A percentile compares a stretch with the other conserved stretches of the same genome.
phyloP scores from a whole-genome alignment of 2,888 invertebrate species.

The Malthinus seriepunctatus region DNA sequence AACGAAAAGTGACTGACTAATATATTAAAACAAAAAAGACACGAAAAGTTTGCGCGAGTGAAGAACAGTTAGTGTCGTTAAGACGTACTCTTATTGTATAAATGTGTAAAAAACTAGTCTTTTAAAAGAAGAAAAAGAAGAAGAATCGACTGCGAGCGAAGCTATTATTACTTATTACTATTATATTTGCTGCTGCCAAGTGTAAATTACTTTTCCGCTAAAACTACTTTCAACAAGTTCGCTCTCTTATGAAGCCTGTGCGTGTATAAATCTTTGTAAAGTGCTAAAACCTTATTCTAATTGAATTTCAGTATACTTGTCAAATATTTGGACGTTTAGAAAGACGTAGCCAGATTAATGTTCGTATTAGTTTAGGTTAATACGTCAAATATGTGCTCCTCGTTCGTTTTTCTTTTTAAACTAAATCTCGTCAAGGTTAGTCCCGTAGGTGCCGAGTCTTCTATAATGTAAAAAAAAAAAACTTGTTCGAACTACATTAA shows the following conservation, averaged over 20 bases:
- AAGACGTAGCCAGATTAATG: conserved; percentile 46
- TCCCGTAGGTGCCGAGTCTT: conserved; percentile 34
- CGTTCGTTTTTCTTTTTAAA: conserved; percentile 35
- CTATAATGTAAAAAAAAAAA: too few species aligned
- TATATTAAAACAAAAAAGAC: not conserved
- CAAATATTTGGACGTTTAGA: conserved; percentile 46
- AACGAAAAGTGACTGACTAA: conserved; percentile 27
- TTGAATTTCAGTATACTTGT: conserved; percentile 48
- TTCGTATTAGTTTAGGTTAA: conserved; percentile 46
- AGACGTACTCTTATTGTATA: conserved; percentile 34
- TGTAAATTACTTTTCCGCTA: conserved; percentile 33
- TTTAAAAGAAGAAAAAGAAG: conserved; percentile 23
- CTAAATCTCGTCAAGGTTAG: conserved; percentile 34
- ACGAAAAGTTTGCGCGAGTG: conserved; percentile 22
- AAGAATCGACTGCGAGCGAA: conserved; percentile 34
- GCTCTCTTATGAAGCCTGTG: conserved; percentile 25
- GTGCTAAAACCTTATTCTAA: conserved; percentile 31
- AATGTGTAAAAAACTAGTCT: conserved; percentile 48
- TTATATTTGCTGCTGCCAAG: conserved; percentile 39
- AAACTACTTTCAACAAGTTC: conserved; percentile 29
- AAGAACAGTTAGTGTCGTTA: conserved; percentile 27
- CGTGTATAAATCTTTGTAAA: conserved; percentile 36
- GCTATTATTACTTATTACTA: conserved; percentile 35
- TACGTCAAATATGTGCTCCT: conserved; percentile 44
- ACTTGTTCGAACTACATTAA: conserved; percentile 32